Conservation (phyloP, 2,113 vertebrate genomes). For the Mesoclemmys tuberculata region DNA sequence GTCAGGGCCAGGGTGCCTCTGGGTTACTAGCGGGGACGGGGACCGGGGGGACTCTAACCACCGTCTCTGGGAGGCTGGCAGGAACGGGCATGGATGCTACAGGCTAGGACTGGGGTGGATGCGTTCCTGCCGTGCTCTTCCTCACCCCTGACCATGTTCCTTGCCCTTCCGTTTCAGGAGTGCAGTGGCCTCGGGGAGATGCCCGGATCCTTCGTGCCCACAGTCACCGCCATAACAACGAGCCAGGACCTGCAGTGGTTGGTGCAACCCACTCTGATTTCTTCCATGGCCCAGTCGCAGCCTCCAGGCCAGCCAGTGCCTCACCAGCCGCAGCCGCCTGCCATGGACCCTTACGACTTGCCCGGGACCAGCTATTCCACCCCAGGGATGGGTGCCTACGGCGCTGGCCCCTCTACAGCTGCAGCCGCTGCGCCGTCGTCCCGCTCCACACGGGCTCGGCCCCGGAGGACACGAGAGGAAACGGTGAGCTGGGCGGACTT, state of each 20-base stretch:
- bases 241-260: conserved; percentile 99
- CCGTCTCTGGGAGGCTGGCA: neutral
- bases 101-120: neutral
- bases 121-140: conserved; percentile 30
- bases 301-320: conserved; percentile 7
- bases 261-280: conserved; percentile 94
- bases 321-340: conserved; percentile 65
- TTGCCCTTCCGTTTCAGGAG: conserved; percentile 71
- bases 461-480: conserved; percentile 88
- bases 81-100: neutral
- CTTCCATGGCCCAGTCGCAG: conserved; percentile 91
- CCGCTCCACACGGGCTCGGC: conserved; percentile 83
- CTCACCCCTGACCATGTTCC: conserved; percentile 33
- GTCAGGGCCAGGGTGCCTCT: neutral
- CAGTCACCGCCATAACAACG: conserved; percentile 96
- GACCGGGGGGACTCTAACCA: neutral
- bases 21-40: neutral
- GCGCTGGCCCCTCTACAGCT: conserved; percentile 73
- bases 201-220: conserved; percentile 96
- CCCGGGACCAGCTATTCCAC: conserved; percentile 91
- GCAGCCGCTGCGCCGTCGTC: conserved; percentile 75
- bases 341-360: conserved; percentile 90
- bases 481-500: conserved; percentile 81
- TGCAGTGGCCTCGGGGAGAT: conserved; percentile 89
- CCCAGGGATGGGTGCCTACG: conserved; percentile 71